Evolutionary conservation across 1,140 invertebrate species (phyloP).

Genomic region (Drosophila punjabiensis): DNA sequence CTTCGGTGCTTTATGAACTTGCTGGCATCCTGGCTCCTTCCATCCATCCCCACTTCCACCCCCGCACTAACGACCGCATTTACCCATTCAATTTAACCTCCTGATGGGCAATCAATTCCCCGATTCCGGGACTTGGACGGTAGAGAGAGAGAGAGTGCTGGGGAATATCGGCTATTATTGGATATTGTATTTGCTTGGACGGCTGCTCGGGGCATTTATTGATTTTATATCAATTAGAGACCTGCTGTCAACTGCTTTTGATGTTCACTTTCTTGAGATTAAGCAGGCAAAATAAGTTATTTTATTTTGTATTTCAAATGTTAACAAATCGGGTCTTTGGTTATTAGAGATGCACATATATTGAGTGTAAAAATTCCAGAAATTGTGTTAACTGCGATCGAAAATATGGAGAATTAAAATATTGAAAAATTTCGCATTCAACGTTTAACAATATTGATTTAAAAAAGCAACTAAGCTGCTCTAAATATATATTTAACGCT

Average conservation of each 20-base stretch:
- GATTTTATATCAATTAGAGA: constrained; percentile 52
- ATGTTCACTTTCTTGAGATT: constrained; percentile 14
- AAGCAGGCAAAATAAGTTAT: neutral
- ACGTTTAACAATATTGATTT: too few relatives aligned
- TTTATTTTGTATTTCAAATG: too few relatives aligned
- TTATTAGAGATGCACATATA: neutral
- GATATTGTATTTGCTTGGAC: constrained; percentile 18
- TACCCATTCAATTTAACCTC: constrained; percentile 51
- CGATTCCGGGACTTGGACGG: neutral
- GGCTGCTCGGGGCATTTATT: constrained; percentile 22
- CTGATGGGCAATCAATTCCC: constrained; percentile 35
- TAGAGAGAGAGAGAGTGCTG: neutral
- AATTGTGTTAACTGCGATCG: too few relatives aligned
- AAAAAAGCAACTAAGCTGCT: neutral
- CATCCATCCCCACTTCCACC: neutral
- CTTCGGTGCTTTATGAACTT: constrained; percentile 46
- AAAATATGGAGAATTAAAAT: neutral
- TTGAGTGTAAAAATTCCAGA: too few relatives aligned
- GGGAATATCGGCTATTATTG: constrained; percentile 16
- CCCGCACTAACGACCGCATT: constrained; percentile 35
- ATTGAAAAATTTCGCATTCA: neutral
- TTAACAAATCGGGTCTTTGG: neutral
- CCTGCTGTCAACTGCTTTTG: constrained; percentile 20
- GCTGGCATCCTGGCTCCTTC: constrained; percentile 8
- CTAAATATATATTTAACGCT: neutral